A percentile compares a stretch with the other conserved stretches of the same genome.
These are phyloP conservation scores for Sinhomidia bicolor DNA, from an alignment of 2,888 invertebrate species.

Conservation along the genomic window DNA sequence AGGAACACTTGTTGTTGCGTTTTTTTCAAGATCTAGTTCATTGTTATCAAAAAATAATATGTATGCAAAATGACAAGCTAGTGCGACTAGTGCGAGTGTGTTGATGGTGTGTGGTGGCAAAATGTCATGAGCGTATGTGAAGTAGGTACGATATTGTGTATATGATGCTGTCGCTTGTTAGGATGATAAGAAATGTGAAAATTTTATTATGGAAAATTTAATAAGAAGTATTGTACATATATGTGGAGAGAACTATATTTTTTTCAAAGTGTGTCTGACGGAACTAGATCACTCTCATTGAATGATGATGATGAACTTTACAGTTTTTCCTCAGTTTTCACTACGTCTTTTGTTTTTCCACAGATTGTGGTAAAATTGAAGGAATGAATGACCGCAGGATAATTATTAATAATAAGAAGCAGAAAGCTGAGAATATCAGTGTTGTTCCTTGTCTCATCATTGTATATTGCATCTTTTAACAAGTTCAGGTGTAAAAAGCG, in stretches of 20 bases:
- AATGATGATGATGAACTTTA: background rate
- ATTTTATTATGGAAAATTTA: constrained; percentile 22
- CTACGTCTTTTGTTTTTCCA: background rate
- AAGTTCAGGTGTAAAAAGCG: constrained; percentile 13
- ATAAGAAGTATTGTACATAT: background rate
- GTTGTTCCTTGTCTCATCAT: constrained; percentile 6
- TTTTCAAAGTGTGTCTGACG: constrained; percentile 1
- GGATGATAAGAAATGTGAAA: background rate
- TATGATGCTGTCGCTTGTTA: background rate
- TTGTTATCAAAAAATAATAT: constrained; percentile 26
- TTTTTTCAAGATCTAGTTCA: constrained; percentile 58
- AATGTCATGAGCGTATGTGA: background rate
- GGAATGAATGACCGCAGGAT: constrained; percentile 38
- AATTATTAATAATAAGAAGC: constrained; percentile 31
- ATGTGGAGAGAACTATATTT: background rate
- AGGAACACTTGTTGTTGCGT: background rate
- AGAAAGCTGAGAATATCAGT: background rate
- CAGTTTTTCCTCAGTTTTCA: constrained; percentile 17
- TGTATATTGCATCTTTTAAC: constrained; percentile 27
- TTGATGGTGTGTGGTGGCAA: background rate
- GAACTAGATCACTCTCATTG: constrained; percentile 53
- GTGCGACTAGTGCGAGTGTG: too few relatives aligned
- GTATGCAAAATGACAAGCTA: constrained; percentile 4
- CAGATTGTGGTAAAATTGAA: constrained; percentile 29
- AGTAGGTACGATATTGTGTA: background rate